A percentile compares a stretch with the other conserved stretches of the same genome.
phyloP scores from a whole-genome alignment of 2,888 invertebrate genomes.

The Stenotaenia linearis region DNA sequence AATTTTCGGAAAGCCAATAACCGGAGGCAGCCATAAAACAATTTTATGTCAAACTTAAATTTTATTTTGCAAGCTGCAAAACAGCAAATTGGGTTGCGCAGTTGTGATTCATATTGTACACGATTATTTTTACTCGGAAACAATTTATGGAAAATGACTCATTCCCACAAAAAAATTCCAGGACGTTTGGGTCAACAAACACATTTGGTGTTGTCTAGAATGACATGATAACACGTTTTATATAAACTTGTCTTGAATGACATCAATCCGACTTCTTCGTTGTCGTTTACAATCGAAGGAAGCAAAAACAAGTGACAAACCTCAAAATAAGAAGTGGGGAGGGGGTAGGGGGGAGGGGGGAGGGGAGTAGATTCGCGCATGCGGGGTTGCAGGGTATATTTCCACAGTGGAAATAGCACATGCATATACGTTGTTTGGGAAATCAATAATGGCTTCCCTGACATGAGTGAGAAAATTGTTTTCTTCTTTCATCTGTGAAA shows the following conservation, averaged over 20 bases:
- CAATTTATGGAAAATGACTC: too few species aligned
- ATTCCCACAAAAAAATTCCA: too few species aligned
- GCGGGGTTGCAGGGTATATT: not conserved
- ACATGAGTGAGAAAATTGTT: slow-evolving; percentile 26
- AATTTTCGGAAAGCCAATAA: too few species aligned
- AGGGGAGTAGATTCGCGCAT: not conserved
- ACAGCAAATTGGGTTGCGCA: too few species aligned
- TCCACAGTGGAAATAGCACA: not conserved
- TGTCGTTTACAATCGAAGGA: not conserved
- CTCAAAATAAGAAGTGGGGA: not conserved
- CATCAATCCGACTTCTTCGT: not conserved
- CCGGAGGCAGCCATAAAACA: too few species aligned
- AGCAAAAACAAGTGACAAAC: not conserved
- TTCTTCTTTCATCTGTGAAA: slow-evolving; percentile 2
- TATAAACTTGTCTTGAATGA: not conserved
- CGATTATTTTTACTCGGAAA: too few species aligned
- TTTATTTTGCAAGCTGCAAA: too few species aligned
- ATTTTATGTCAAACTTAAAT: too few species aligned
- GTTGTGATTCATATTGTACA: too few species aligned
- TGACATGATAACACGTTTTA: not conserved
- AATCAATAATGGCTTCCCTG: slow-evolving; percentile 16
- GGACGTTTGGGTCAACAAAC: too few species aligned
- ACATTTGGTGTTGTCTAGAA: not conserved
- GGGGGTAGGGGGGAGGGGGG: too few species aligned
- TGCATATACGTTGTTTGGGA: slow-evolving; percentile 3